Conservation (phyloP, 2,113 vertebrate genomes). For the Brachypteracias leptosomus region DNA sequence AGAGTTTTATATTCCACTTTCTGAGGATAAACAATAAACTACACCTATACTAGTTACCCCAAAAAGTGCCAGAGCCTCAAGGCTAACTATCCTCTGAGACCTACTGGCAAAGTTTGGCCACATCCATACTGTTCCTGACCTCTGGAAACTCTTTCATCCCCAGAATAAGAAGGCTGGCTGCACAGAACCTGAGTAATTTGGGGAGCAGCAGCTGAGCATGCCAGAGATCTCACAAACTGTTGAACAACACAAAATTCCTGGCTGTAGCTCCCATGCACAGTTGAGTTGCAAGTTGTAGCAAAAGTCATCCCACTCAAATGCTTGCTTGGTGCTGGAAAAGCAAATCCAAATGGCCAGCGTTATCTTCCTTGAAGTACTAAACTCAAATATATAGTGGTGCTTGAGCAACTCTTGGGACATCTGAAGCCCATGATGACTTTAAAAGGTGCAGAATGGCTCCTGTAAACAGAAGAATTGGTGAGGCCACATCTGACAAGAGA, state of each 20-base stretch:
- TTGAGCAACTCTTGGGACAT: not conserved
- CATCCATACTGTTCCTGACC: not conserved
- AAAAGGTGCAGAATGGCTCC: not conserved
- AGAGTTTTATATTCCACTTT: not conserved
- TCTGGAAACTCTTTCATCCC: not conserved
- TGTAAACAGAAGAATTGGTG: not conserved
- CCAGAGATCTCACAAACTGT: not conserved
- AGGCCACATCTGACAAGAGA: not conserved
- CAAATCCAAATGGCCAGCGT: not conserved
- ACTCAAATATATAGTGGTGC: not conserved
- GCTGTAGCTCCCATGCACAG: not conserved
- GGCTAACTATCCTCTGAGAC: not conserved
- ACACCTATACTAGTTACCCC: not conserved
- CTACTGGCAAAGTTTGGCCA: not conserved
- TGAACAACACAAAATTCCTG: not conserved
- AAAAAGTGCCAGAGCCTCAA: not conserved
- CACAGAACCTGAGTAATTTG: not conserved
- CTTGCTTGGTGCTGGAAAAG: not conserved
- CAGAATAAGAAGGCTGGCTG: not conserved
- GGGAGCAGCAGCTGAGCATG: not conserved
- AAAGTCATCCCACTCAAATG: not conserved
- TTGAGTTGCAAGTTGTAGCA: not conserved
- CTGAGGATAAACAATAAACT: not conserved
- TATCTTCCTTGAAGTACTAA: not conserved
- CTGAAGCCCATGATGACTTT: not conserved